Evolutionary conservation across 2,888 invertebrate genomes (phyloP), one percentile per base, ranked within the genome.

Genomic region (Griposia aprilina): DNA sequence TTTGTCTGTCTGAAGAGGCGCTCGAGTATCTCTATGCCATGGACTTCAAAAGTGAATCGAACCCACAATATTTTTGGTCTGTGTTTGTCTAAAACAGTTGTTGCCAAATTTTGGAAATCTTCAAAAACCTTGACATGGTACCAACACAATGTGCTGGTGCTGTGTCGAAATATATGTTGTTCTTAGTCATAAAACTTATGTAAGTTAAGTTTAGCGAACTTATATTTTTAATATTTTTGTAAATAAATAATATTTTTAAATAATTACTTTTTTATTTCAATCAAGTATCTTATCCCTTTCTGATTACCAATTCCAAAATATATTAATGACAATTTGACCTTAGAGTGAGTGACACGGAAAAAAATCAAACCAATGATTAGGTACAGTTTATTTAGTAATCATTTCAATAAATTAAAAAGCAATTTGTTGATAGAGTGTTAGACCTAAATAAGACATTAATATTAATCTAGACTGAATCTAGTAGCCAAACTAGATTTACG

Each of bases 1-100:
- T 86, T 84, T 84, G 91, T 94, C 93, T 94, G 94, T 93, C 92
- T 94, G 91, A 94, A 94, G 96, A 96, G 95, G 92, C 94, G 95
- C 95, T 95, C 93, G 88, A 89, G 81, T 81, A 75, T 78, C 50
- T 80, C 68, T 85, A 77, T 80, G 72, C 74, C 72, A 66, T 75
- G 81, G 85, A 78, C 86, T 82, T 85, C 68, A 81, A 84, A 82
- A 82, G 82, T 85, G 87, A 88, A 89, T 86, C 82, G 84, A 78
- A 30, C 5, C 67, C 69, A 72, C 52, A 81, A 80, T 67, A 74
- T 76, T 87, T 69, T 89, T 87, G 84, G 89, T 81, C 80, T 69
- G 78, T 81, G 78, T 87, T 83, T 85, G 79, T 81, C 70, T 75
- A 82, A 87, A 90, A 88, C 81, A 78, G 85, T 88, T 92, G 89